Conservation (phyloP, 2,113 vertebrate species). For the Oryzias melastigma region DNA sequence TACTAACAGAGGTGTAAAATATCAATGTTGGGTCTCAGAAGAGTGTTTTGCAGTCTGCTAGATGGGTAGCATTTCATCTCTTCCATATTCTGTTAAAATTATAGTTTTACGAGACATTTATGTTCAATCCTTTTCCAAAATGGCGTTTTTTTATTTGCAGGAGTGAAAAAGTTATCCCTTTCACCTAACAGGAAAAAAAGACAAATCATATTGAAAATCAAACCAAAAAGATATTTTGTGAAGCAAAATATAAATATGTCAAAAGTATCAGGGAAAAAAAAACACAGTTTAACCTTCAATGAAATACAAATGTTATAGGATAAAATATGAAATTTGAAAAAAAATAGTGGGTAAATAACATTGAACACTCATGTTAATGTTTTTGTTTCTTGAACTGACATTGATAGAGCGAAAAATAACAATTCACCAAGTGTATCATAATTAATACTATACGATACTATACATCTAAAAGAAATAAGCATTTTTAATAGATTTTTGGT, state of each 20-base stretch:
- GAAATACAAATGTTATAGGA: too few species aligned
- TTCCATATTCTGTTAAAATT: constrained; percentile 26
- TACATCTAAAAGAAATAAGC: too few species aligned
- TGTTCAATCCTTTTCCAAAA: constrained; percentile 2
- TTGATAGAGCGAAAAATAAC: too few species aligned
- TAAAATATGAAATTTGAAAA: too few species aligned
- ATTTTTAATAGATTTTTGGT: too few species aligned
- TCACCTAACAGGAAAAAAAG: constrained; percentile 7
- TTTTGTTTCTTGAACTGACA: too few species aligned
- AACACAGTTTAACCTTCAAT: too few species aligned
- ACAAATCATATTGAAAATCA: constrained; percentile 17
- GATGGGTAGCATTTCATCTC: constrained; percentile 20
- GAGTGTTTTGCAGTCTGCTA: constrained; percentile 8
- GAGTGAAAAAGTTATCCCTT: constrained; percentile 6
- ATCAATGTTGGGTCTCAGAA: constrained; percentile 26
- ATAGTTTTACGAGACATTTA: background rate
- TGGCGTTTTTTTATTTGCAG: constrained; percentile 5
- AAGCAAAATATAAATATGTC: background rate
- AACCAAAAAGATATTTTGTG: constrained; percentile 4
- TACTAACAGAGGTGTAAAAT: constrained; percentile 29
- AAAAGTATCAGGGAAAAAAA: background rate
- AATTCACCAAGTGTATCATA: too few species aligned
- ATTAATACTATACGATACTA: too few species aligned
- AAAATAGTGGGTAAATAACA: too few species aligned
- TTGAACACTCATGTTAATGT: too few species aligned